Base-by-base conservation (phyloP, 2,113 vertebrate species). In the Diphyllodes magnificus region DNA sequence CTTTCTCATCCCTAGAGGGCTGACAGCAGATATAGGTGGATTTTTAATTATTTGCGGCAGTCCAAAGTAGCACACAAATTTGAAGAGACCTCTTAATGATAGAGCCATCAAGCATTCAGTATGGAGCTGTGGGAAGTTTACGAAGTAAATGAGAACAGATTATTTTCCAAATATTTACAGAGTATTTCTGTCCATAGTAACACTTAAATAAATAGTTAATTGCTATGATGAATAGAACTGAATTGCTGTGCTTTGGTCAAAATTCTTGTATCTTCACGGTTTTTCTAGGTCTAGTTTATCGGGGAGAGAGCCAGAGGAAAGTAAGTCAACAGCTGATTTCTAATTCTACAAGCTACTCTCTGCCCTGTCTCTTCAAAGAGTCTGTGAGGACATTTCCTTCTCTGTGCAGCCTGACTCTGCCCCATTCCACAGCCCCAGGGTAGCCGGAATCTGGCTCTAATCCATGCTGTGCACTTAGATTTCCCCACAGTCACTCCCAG, bases 401-500 rank as follows among this genome's bases (percentile, higher is more conserved):
- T 65, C 56, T 44, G n/a, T 70, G 56, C 31, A 88, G 56, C 5
- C 2, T 3, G 13, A 22, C 19, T 50, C 44, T 47, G 13, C 47
- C 27, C 3, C 5, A 6, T 42, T 40, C 16, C 1, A 2, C 4
- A 60, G 44, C 25, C 22, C 49, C 7, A 2, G 8, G 10, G 12
- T 21, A 54, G 33, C 47, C 28, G 82, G 30, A n/a, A 19, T 53
- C 47, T 61, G 17, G 40, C 27, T 49, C 50, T 45, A 10, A 54
- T 21, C 14, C 53, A 8, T 6, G 5, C 20, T 65, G 40, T 18
- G 31, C n/a, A 49, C 13, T 20, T 51, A 33, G 2, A 54, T 49
- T 65, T 88, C 25, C 15, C 33, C 53, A 39, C 45, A 51, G 54
- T 28, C n/a, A 56, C 39, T 95, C 8, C 35, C 45, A 35, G 7